A percentile compares a stretch with the other conserved stretches of the same genome.
Conservation (phyloP, 2,113 vertebrate species). For the Albula glossodonta region DNA sequence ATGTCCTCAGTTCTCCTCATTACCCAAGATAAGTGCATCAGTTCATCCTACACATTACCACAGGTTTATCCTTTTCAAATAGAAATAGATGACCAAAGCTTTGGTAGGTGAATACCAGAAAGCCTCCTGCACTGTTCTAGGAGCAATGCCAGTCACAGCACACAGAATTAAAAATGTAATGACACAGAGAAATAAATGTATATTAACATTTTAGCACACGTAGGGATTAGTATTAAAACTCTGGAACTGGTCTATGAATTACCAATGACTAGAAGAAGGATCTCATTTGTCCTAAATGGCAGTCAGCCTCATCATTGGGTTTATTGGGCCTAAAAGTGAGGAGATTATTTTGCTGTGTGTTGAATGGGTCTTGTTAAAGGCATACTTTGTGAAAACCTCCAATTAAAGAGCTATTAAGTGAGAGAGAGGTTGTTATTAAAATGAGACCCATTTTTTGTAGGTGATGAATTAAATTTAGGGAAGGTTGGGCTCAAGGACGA, state of each 20-base stretch:
- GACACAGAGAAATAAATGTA: conserved; percentile 45
- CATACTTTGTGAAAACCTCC: conserved; percentile 35
- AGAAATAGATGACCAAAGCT: neutral
- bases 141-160: conserved; percentile 40
- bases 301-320: conserved; percentile 54
- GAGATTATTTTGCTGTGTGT: neutral
- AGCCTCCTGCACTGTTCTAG: conserved; percentile 30
- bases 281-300: conserved; percentile 54
- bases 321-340: conserved; percentile 44
- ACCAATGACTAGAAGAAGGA: conserved; percentile 42
- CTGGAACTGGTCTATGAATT: conserved; percentile 59
- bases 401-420: conserved; percentile 29
- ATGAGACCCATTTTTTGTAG: neutral
- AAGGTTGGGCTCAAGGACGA: neutral
- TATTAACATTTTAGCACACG: conserved; percentile 62
- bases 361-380: conserved; percentile 8
- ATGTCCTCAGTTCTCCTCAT: neutral
- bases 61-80: neutral
- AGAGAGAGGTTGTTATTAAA: conserved; percentile 22
- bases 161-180: conserved; percentile 49
- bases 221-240: conserved; percentile 54
- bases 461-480: conserved; percentile 6
- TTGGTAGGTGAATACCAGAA: conserved; percentile 31
- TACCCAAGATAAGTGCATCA: neutral
- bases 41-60: neutral